Percentiles rank a stretch among this genome's conserved stretches.
Evolutionary conservation across 2,888 invertebrate genomes (phyloP).

Genomic region (Watsonalla cultraria): DNA sequence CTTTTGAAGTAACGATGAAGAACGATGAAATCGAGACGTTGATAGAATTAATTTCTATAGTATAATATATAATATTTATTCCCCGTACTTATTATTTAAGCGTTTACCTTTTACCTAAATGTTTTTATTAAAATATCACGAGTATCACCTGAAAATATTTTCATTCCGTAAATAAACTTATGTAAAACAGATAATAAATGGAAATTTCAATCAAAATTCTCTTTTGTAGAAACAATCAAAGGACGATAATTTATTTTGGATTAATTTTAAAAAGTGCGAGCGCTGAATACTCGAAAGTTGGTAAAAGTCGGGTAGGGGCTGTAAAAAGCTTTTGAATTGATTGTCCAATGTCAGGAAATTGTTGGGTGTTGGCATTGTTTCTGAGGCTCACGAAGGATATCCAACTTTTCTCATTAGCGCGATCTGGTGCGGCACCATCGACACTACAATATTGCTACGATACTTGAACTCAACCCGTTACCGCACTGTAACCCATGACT

Average conservation of each 20-base stretch:
- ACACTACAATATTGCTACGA: slow-evolving; percentile 40
- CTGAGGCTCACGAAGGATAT: slow-evolving; percentile 55
- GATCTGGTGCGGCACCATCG: slow-evolving; percentile 58
- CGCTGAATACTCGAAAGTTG: slow-evolving; percentile 48
- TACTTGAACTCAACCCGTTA: not conserved
- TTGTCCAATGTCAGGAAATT: slow-evolving; percentile 68
- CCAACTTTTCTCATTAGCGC: slow-evolving; percentile 73
- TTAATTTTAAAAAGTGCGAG: slow-evolving; percentile 41
- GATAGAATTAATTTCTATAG: too few species aligned
- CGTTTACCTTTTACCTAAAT: too few species aligned
- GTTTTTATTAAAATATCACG: too few species aligned
- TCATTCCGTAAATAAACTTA: too few species aligned
- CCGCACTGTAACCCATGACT: not conserved
- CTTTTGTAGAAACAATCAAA: slow-evolving; percentile 17
- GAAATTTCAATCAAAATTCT: not conserved
- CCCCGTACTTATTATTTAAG: too few species aligned
- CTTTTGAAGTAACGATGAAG: too few species aligned
- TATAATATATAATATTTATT: too few species aligned
- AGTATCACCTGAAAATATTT: too few species aligned
- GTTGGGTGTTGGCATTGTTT: slow-evolving; percentile 65
- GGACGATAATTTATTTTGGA: slow-evolving; percentile 39
- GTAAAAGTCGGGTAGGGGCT: slow-evolving; percentile 36
- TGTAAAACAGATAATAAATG: not conserved
- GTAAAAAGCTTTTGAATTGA: slow-evolving; percentile 70
- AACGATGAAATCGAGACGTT: too few species aligned